Conservation (phyloP, 2,113 vertebrate genomes). For the Scomber scombrus region DNA sequence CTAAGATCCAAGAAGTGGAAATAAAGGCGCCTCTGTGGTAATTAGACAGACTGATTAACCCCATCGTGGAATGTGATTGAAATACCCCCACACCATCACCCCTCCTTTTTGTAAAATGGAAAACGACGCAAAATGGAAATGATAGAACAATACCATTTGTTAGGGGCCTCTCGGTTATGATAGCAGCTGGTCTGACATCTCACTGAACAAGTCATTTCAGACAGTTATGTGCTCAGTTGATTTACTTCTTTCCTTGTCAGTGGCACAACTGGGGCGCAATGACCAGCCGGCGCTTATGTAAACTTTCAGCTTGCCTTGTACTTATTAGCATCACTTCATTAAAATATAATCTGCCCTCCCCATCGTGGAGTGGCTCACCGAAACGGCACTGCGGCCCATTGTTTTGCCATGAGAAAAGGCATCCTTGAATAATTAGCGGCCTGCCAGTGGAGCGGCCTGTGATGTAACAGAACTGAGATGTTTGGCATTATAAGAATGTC, state of each 20-base stretch:
- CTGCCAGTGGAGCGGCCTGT: slow-evolving; percentile 72
- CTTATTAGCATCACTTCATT: slow-evolving; percentile 81
- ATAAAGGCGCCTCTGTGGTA: slow-evolving; percentile 16
- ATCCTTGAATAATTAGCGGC: slow-evolving; percentile 83
- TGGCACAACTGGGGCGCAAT: slow-evolving; percentile 66
- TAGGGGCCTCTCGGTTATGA: slow-evolving; percentile 55
- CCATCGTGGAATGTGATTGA: slow-evolving; percentile 27
- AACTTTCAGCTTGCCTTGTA: slow-evolving; percentile 65
- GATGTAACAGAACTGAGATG: slow-evolving; percentile 86
- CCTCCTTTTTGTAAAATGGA: too few species aligned
- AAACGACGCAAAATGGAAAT: slow-evolving; percentile 45
- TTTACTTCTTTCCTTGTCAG: slow-evolving; percentile 64
- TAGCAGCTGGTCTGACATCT: slow-evolving; percentile 64
- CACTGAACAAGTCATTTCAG: slow-evolving; percentile 73
- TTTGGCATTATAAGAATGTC: slow-evolving; percentile 87
- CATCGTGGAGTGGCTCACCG: slow-evolving; percentile 54
- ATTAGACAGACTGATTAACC: slow-evolving; percentile 26
- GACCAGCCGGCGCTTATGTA: slow-evolving; percentile 75
- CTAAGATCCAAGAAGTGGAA: neutral
- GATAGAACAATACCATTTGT: slow-evolving; percentile 48
- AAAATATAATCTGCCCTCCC: slow-evolving; percentile 76
- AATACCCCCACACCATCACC: neutral
- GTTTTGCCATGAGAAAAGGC: slow-evolving; percentile 82
- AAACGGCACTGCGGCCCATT: slow-evolving; percentile 66
- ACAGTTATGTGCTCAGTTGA: slow-evolving; percentile 65